These are phyloP conservation scores for Taphrorychus bicolor DNA, from an alignment of 2,888 invertebrate species.

Conservation along the genomic window DNA sequence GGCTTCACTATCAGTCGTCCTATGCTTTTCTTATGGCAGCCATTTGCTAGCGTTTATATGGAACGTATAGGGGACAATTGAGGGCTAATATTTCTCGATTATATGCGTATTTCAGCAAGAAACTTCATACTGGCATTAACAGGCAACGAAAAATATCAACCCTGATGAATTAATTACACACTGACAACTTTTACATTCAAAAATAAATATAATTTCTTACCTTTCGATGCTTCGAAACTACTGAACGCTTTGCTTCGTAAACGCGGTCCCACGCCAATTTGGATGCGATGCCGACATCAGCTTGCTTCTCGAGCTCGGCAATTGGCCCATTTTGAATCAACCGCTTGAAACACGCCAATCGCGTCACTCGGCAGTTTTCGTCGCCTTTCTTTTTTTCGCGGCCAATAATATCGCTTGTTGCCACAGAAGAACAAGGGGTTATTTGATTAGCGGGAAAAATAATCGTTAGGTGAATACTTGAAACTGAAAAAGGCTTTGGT, in stretches of 20 bases:
- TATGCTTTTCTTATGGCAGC: slow-evolving; percentile 65
- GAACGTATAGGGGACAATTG: slow-evolving; percentile 50
- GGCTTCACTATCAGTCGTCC: slow-evolving; percentile 44
- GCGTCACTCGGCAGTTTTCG: slow-evolving; percentile 62
- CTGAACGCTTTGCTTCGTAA: slow-evolving; percentile 68
- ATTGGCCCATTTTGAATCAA: slow-evolving; percentile 68
- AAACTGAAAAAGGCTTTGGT: background rate
- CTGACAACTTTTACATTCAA: slow-evolving; percentile 63
- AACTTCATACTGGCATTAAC: slow-evolving; percentile 48
- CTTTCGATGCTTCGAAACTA: slow-evolving; percentile 65
- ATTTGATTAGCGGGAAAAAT: slow-evolving; percentile 41
- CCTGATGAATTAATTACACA: slow-evolving; percentile 57
- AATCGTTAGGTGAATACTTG: slow-evolving; percentile 36
- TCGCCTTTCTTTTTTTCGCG: slow-evolving; percentile 58
- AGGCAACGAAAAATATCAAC: slow-evolving; percentile 53
- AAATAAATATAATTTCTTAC: slow-evolving; percentile 68
- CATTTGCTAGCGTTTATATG: slow-evolving; percentile 62
- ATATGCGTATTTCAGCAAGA: slow-evolving; percentile 44
- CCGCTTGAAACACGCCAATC: slow-evolving; percentile 68
- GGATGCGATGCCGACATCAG: slow-evolving; percentile 65
- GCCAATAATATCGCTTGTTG: slow-evolving; percentile 44
- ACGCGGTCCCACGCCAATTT: slow-evolving; percentile 70
- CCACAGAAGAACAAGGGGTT: slow-evolving; percentile 36
- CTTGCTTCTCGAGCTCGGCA: slow-evolving; percentile 51
- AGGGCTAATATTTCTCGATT: slow-evolving; percentile 42